Percentiles rank a stretch among this genome's conserved stretches.
Evolutionary conservation across 2,888 invertebrate genomes (phyloP).

Genomic region (Habrosyne pyritoides): DNA sequence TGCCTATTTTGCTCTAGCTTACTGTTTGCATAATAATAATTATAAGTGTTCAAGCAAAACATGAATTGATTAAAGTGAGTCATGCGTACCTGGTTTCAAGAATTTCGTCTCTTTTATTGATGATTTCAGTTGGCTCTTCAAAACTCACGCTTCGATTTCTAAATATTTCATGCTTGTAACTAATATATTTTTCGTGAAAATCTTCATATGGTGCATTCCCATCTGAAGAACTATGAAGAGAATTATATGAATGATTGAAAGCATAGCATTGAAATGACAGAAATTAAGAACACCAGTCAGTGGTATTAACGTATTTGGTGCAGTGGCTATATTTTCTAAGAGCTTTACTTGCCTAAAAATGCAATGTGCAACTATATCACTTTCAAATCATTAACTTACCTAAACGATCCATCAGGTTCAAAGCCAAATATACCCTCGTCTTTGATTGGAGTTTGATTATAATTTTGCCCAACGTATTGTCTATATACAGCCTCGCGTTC

Average conservation of each 20-base stretch:
- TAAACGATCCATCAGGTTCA: constrained; percentile 79
- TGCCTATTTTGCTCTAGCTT: constrained; percentile 11
- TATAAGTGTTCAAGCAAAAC: constrained; percentile 12
- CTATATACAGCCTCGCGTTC: constrained; percentile 73
- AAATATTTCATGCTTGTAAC: constrained; percentile 88
- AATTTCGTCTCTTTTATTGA: constrained; percentile 62
- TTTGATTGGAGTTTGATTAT: constrained; percentile 83
- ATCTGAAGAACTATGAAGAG: constrained; percentile 83
- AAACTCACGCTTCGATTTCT: constrained; percentile 89
- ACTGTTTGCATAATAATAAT: constrained; percentile 21
- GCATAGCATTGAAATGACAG: constrained; percentile 44
- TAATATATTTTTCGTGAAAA: constrained; percentile 92
- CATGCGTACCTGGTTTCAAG: constrained; percentile 67
- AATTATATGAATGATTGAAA: constrained; percentile 69
- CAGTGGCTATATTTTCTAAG: constrained; percentile 31
- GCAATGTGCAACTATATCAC: constrained; percentile 15
- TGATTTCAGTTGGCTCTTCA: constrained; percentile 82
- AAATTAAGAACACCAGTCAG: constrained; percentile 22
- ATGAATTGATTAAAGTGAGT: constrained; percentile 27
- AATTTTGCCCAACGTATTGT: constrained; percentile 74
- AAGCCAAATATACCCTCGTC: constrained; percentile 84
- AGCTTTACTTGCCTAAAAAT: constrained; percentile 17
- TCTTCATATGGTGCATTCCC: constrained; percentile 86
- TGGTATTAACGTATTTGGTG: constrained; percentile 29
- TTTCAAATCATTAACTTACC: constrained; percentile 48